Conservation (phyloP, 37 sponge, comb jelly and placozoan species). For the Bolinopsis microptera region DNA sequence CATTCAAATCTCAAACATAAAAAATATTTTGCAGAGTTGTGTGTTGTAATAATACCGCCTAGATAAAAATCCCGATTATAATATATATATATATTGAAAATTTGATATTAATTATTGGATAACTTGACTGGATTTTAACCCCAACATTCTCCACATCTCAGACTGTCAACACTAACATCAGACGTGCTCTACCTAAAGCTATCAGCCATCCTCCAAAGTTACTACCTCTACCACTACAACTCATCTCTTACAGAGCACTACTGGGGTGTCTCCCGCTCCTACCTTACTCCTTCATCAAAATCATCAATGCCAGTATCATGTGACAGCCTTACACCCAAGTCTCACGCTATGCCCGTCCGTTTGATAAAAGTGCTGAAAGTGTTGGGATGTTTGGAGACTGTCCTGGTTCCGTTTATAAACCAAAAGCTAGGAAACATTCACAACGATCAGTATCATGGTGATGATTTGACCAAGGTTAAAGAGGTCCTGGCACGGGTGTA, state of each 20-base stretch:
- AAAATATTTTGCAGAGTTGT: too few relatives aligned
- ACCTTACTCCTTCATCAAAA: slow-evolving; percentile 3
- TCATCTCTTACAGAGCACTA: slow-evolving; percentile 28
- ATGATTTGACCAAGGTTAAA: not conserved
- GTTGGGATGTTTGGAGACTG: not conserved
- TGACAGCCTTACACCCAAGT: not conserved
- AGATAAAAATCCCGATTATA: too few relatives aligned
- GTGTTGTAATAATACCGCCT: too few relatives aligned
- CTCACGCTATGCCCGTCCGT: not conserved
- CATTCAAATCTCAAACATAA: too few relatives aligned
- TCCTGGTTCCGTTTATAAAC: slow-evolving; percentile 16
- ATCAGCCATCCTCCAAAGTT: not conserved
- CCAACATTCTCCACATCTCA: not conserved
- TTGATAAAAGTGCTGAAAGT: slow-evolving; percentile 2
- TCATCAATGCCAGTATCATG: not conserved
- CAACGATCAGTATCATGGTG: slow-evolving; percentile 27
- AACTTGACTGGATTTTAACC: too few relatives aligned
- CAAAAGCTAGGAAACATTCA: not conserved
- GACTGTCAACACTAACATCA: not conserved
- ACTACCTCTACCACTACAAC: slow-evolving; percentile 44
- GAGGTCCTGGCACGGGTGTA: not conserved
- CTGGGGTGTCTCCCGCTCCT: slow-evolving; percentile 31
- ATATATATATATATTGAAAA: too few relatives aligned
- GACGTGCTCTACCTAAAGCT: slow-evolving; percentile 35
- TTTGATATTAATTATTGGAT: too few relatives aligned